Evolutionary conservation across 2,888 invertebrate species (phyloP).

Genomic region (Diplolepis rosae): DNA sequence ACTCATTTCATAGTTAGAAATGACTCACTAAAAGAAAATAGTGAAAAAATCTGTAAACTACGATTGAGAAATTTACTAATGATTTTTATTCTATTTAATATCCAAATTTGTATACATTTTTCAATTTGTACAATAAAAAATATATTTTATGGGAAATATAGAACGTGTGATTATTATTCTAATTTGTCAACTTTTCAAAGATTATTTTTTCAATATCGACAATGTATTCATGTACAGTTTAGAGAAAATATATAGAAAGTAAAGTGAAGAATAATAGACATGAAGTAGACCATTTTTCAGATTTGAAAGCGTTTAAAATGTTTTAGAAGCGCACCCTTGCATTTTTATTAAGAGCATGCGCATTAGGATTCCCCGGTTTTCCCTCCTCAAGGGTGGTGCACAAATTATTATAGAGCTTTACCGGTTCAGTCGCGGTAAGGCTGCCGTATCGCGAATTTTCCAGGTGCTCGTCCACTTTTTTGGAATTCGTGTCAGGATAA

Average conservation of each 20-base stretch:
- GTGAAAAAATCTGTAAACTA: too few relatives aligned
- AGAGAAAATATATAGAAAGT: background rate
- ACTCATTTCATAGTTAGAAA: too few relatives aligned
- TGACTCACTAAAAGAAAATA: too few relatives aligned
- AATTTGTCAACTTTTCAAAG: too few relatives aligned
- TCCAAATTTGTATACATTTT: too few relatives aligned
- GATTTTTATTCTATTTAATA: too few relatives aligned
- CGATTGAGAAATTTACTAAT: too few relatives aligned
- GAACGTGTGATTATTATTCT: too few relatives aligned
- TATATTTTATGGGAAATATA: too few relatives aligned
- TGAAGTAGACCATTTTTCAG: background rate
- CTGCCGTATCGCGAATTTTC: conserved; percentile 48
- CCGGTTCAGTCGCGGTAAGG: conserved; percentile 43
- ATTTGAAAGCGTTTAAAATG: conserved; percentile 4
- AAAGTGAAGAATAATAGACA: background rate
- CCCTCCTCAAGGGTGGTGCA: conserved; percentile 13
- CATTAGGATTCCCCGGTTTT: background rate
- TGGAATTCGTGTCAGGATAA: background rate
- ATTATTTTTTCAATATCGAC: too few relatives aligned
- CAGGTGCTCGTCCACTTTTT: background rate
- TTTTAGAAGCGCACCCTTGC: conserved; percentile 11
- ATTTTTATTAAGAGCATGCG: conserved; percentile 25
- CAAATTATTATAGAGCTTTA: conserved; percentile 12
- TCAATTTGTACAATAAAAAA: too few relatives aligned
- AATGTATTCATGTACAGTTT: too few relatives aligned